Base-by-base conservation (phyloP, 2,797 vertebrate genomes). In the Falco rusticolus region DNA sequence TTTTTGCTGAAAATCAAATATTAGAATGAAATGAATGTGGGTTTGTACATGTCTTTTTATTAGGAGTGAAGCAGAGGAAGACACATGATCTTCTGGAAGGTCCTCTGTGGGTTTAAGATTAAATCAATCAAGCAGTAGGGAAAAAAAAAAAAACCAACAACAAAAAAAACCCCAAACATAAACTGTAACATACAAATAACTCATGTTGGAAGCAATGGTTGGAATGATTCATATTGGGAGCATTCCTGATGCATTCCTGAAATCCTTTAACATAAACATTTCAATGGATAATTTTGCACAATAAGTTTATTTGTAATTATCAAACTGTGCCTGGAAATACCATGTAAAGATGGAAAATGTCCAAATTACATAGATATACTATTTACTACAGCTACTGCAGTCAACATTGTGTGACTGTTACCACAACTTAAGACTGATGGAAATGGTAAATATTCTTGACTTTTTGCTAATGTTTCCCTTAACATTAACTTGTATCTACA, bases 1-100 rank as follows among this genome's bases (percentile, higher is more conserved):
- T n/a, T 69, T 87, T 86, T 95, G 11, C n/a, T 87, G 48, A 82
- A 95, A 93, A 81, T 59, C 13, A 84, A 84, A 56, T 76, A 79
- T 29, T 75, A 82, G 12, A 66, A 90, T 79, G 8, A 76, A 77
- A 74, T 72, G 0, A 63, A 45, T 60, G 16, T 80, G 33, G 1
- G 4, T 72, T 39, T 66, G 13, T 47, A 34, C 2, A 1, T 47
- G 6, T 51, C 3, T n/a, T 66, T 72, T 85, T 84, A 68, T 65
- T 61, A 63, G 71, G 33, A 4, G 11, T 79, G 34, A 81, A 56
- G 18, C 57, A 72, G 16, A 3, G 1, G 13, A 56, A 7, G 60
- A 37, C 24, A 43, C 0, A 0, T 47, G 28, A 64, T 56, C 47
- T 86, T 75, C 48, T 74, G 41, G 18, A 66, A 87, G 5, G n/a